Evolutionary conservation across 2,113 vertebrate genomes (phyloP).

Genomic region (Rhineura floridana): DNA sequence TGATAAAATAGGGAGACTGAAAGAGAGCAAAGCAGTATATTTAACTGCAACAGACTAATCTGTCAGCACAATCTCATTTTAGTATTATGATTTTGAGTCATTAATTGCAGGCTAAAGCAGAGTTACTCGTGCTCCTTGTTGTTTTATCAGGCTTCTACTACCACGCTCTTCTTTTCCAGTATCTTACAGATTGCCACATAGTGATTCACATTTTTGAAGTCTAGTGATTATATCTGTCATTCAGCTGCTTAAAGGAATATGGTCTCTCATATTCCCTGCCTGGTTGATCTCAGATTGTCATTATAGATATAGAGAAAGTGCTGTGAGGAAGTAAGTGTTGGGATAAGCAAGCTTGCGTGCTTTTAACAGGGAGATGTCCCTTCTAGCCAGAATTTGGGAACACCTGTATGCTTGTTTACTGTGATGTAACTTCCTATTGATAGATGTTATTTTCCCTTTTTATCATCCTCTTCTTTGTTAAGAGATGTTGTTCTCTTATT

Average conservation of each 20-base stretch:
- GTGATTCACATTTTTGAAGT: neutral
- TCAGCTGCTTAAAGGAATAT: neutral
- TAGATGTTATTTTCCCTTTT: too few relatives aligned
- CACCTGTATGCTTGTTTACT: too few relatives aligned
- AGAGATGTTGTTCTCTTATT: too few relatives aligned
- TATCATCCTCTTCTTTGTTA: too few relatives aligned
- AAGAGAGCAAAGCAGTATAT: slow-evolving; percentile 12
- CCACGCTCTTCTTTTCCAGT: neutral
- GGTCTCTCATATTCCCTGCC: neutral
- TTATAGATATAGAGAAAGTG: neutral
- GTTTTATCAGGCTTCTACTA: slow-evolving; percentile 32
- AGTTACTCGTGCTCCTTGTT: slow-evolving; percentile 50
- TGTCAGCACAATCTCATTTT: slow-evolving; percentile 65
- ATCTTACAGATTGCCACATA: neutral
- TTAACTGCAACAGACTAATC: slow-evolving; percentile 55
- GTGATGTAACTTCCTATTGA: too few relatives aligned
- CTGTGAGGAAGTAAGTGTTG: neutral
- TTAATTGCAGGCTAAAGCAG: slow-evolving; percentile 48
- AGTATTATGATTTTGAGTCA: slow-evolving; percentile 26
- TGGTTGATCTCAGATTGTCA: neutral
- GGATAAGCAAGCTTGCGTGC: neutral
- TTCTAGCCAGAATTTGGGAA: too few relatives aligned
- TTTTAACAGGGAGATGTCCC: too few relatives aligned
- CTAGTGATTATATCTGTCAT: neutral
- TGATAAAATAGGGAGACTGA: slow-evolving; percentile 15